Conservation (phyloP, 2,797 vertebrate genomes). For the Aeoliscus strigatus region DNA sequence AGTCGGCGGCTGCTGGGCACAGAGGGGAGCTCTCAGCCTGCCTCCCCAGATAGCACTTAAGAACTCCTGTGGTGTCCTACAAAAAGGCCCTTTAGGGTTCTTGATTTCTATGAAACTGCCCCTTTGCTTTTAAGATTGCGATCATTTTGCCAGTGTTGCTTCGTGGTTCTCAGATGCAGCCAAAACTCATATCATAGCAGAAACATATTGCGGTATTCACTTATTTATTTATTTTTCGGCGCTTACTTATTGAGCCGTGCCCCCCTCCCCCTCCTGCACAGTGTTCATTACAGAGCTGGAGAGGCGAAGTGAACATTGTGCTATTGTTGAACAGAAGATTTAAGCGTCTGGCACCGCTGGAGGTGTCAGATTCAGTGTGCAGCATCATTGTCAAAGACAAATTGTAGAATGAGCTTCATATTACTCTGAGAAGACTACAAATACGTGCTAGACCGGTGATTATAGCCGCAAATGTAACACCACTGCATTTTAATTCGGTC, state of each 20-base stretch:
- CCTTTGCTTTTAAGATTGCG: constrained; percentile 30
- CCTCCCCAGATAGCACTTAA: constrained; percentile 45
- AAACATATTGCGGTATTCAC: constrained; percentile 28
- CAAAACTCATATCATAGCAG: constrained; percentile 12
- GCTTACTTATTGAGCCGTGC: constrained; percentile 19
- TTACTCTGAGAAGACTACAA: constrained; percentile 16
- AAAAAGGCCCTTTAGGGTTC: constrained; percentile 21
- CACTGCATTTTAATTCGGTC: constrained; percentile 3
- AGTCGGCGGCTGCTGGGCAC: constrained; percentile 34
- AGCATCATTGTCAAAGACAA: constrained; percentile 55
- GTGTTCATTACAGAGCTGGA: constrained; percentile 37
- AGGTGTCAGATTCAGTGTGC: constrained; percentile 51
- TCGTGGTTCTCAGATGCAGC: constrained; percentile 12
- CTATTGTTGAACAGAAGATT: constrained; percentile 54
- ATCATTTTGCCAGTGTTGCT: constrained; percentile 20
- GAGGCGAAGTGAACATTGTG: constrained; percentile 44
- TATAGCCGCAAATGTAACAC: constrained; percentile 11
- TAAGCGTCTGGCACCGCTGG: constrained; percentile 54
- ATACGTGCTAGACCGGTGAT: constrained; percentile 8
- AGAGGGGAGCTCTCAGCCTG: constrained; percentile 33
- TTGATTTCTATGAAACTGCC: constrained; percentile 31
- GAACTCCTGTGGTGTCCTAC: too few species aligned
- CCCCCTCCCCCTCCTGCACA: constrained; percentile 8
- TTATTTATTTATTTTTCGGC: too few species aligned
- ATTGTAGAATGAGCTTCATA: constrained; percentile 59